Evolutionary conservation across 2,888 invertebrate genomes (phyloP).

Genomic region (Platycheirus albimanus): DNA sequence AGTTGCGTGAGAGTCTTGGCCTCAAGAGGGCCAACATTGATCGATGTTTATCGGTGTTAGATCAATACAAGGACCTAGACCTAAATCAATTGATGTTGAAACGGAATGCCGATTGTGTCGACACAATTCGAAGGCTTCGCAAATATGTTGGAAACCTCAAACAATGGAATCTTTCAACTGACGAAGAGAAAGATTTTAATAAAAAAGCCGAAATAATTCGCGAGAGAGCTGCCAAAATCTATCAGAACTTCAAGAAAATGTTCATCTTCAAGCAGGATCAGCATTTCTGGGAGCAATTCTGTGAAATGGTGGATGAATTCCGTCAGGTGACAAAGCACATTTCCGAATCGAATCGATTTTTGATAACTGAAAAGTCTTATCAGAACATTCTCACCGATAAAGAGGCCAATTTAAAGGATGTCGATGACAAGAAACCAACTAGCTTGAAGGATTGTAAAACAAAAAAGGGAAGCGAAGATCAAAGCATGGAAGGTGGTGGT

Average conservation of each 20-base stretch:
- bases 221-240: conserved; percentile 86
- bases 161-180: conserved; percentile 87
- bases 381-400: conserved; percentile 76
- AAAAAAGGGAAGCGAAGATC: conserved; percentile 39
- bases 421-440: conserved; percentile 19
- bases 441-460: background rate
- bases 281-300: conserved; percentile 89
- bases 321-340: conserved; percentile 87
- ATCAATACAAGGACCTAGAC: conserved; percentile 84
- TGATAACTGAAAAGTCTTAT: conserved; percentile 78
- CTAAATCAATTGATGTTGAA: conserved; percentile 89
- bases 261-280: conserved; percentile 86
- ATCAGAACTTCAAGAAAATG: conserved; percentile 83
- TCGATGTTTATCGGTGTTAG: conserved; percentile 87
- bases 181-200: conserved; percentile 86
- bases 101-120: conserved; percentile 90
- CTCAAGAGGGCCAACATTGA: conserved; percentile 86
- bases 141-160: conserved; percentile 91
- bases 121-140: conserved; percentile 89
- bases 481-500: conserved; percentile 50
- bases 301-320: conserved; percentile 87
- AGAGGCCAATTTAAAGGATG: conserved; percentile 44
- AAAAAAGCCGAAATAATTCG: conserved; percentile 88
- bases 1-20: conserved; percentile 81
- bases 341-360: conserved; percentile 78